Percentiles rank a stretch among this genome's conserved stretches.
phyloP scores from a whole-genome alignment of 2,888 invertebrate species.

The Drosophila rubida region DNA sequence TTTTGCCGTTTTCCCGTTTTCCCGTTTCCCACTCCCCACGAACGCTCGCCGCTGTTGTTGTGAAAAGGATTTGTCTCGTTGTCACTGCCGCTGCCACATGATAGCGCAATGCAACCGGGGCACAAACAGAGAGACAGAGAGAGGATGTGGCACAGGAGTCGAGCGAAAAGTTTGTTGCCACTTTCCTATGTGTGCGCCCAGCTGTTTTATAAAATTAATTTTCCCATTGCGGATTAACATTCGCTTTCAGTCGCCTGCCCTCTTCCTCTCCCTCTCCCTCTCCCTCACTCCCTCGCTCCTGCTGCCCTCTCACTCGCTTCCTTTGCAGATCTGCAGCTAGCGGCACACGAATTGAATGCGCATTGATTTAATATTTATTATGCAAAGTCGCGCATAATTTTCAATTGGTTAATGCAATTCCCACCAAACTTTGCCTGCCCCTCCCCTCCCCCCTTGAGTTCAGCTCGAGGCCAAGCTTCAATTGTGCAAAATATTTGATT shows the following conservation, averaged over 20 bases:
- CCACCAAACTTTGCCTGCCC: neutral
- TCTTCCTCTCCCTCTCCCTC: slow-evolving; percentile 9
- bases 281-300: neutral
- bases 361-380: slow-evolving; percentile 52
- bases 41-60: slow-evolving; percentile 34
- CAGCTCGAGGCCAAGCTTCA: neutral
- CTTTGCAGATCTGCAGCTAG: slow-evolving; percentile 32
- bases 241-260: slow-evolving; percentile 52
- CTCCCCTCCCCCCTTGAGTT: neutral
- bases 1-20: neutral
- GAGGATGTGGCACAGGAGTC: slow-evolving; percentile 31
- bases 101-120: slow-evolving; percentile 32
- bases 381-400: slow-evolving; percentile 52
- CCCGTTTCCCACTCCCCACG: slow-evolving; percentile 9
- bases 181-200: slow-evolving; percentile 54
- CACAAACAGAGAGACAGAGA: slow-evolving; percentile 1
- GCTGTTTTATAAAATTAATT: slow-evolving; percentile 82
- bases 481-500: neutral
- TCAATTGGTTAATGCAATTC: slow-evolving; percentile 27
- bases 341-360: slow-evolving; percentile 14
- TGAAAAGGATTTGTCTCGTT: slow-evolving; percentile 78
- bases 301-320: slow-evolving; percentile 10
- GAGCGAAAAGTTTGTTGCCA: slow-evolving; percentile 33
- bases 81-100: slow-evolving; percentile 52
- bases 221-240: slow-evolving; percentile 83